Base-by-base conservation (phyloP, 1,140 invertebrate genomes). In the Meloidogyne exigua region DNA sequence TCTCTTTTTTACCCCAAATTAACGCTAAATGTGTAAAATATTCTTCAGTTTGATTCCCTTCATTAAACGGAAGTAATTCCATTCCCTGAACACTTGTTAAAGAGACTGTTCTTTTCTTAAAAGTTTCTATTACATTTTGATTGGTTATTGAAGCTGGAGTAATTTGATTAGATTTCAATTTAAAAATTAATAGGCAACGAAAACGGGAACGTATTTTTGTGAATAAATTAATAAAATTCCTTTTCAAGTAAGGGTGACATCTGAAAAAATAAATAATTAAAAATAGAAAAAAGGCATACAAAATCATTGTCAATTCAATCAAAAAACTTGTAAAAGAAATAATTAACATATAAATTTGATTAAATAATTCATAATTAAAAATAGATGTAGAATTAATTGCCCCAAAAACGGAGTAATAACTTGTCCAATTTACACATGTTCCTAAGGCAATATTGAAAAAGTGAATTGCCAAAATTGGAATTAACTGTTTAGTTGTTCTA, bases 391-490 rank as follows among this genome's bases (percentile, higher is more conserved):
- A 7, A 57, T n/a, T 57, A n/a, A 57, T n/a, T n/a, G 49, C 18
- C 5, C 49, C 49, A n/a, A 57, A 57, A n/a, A n/a, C 4, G 1
- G 18, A n/a, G 9, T 57, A 57, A 57, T 57, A 57, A 9, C 1
- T 57, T 7, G 49, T 7, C 49, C 49, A 57, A 57, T 57, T 57
- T 28, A 57, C 44, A 26, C 63, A 26, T 12, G 36, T 72, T 49
- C 44, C 63, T 25, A 49, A 72, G 10, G 44, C 44, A 18, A 72
- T 72, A 57, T 72, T 72, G n/a, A 57, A 42, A 28, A 72, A 49
- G 25, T 72, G 70, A 63, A 72, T 62, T 2, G 28, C 70, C 70
- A 72, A 57, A 25, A 63, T 57, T 21, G 70, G 70, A 12, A 72
- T 5, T 32, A 72, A 10, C 10, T 72, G 70, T 42, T 57, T 72